phyloP scores from a whole-genome alignment of 1,140 invertebrate genomes.

The Leptopilina boulardi region DNA sequence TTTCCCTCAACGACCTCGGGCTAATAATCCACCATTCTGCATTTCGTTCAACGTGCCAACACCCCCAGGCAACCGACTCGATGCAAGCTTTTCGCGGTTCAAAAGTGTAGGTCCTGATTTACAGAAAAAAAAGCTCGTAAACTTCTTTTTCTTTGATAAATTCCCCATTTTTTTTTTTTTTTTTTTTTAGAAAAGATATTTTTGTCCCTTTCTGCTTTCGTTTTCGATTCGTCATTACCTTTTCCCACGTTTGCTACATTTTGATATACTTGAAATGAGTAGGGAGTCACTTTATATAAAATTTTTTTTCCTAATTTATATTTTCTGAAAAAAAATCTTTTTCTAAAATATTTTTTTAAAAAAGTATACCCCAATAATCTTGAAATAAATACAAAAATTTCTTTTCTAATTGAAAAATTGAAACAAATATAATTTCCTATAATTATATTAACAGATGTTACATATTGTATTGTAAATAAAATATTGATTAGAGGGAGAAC shows the following conservation, averaged over 20 bases:
- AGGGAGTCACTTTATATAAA: no score
- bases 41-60: slow-evolving; percentile 10
- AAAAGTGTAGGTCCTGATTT: not conserved
- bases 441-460: no score
- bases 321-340: no score
- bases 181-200: not conserved
- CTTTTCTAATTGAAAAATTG: no score
- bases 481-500: no score
- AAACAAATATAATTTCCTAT: no score
- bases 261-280: not conserved
- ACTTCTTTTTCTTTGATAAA: not conserved
- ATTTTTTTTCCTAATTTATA: no score
- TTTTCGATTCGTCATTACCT: not conserved
- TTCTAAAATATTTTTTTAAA: no score
- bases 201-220: not conserved
- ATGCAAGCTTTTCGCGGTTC: not conserved
- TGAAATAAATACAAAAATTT: no score
- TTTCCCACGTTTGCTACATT: not conserved
- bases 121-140: not conserved
- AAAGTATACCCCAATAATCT: no score
- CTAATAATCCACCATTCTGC: slow-evolving; percentile 41
- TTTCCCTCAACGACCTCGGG: slow-evolving; percentile 30
- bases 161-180: not conserved
- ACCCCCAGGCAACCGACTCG: not conserved
- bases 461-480: no score